These are phyloP conservation scores for Vespertilio murinus DNA, from an alignment of 2,797 vertebrate species.

Conservation along the genomic window DNA sequence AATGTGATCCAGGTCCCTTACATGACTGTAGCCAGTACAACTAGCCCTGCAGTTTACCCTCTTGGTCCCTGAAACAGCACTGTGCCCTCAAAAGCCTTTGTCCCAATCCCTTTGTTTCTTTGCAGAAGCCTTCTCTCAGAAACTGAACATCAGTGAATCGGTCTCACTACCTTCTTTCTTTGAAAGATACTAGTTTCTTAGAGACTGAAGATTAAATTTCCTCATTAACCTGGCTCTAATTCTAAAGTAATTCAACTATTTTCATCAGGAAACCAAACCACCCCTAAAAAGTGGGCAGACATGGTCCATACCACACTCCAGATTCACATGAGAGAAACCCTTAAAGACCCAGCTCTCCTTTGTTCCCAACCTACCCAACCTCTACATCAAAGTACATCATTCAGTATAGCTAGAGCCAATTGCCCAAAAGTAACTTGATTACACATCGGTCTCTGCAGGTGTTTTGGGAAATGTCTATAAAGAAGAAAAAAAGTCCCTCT, in stretches of 20 bases:
- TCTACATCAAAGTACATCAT: not conserved
- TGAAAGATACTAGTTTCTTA: not conserved
- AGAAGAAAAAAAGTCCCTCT: not conserved
- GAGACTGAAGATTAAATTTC: not conserved
- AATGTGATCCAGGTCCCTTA: not conserved
- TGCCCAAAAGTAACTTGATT: not conserved
- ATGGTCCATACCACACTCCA: not conserved
- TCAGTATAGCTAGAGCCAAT: not conserved
- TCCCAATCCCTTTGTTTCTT: not conserved
- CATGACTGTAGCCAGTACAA: not conserved
- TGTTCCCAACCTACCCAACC: not conserved
- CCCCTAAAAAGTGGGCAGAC: not conserved
- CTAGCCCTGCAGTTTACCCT: rapidly evolving
- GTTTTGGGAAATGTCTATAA: not conserved
- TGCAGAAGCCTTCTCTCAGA: not conserved
- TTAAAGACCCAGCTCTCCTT: not conserved
- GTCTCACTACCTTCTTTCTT: not conserved
- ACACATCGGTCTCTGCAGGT: not conserved
- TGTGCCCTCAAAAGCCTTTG: not conserved
- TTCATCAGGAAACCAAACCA: conserved; percentile 23
- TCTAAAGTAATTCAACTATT: conserved; percentile 6
- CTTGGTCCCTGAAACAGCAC: not conserved
- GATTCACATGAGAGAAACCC: not conserved
- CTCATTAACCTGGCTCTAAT: not conserved
- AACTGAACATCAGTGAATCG: not conserved